phyloP scores from a whole-genome alignment of 2,888 invertebrate genomes.

The Carpatolechia fugitivella region DNA sequence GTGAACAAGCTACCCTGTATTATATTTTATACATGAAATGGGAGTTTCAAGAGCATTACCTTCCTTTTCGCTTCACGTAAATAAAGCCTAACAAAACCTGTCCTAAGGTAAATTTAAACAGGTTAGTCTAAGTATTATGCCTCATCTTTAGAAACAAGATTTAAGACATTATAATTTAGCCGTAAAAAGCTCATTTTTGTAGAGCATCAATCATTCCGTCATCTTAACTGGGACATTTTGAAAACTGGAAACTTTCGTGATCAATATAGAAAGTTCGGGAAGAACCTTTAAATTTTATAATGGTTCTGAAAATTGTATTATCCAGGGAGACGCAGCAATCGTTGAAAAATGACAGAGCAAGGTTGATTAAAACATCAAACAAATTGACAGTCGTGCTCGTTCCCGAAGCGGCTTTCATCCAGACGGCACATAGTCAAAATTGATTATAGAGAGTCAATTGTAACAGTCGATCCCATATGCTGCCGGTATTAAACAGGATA shows the following conservation, averaged over 20 bases:
- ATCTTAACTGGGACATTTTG: slow-evolving; percentile 6
- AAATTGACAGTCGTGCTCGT: background rate
- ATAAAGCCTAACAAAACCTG: background rate
- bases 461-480: slow-evolving; percentile 42
- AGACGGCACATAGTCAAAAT: slow-evolving; percentile 25
- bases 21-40: background rate
- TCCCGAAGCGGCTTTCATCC: background rate
- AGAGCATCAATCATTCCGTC: slow-evolving; percentile 14
- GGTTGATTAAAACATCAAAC: slow-evolving; percentile 11
- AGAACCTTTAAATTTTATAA: slow-evolving; percentile 1
- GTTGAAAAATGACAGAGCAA: slow-evolving; percentile 3
- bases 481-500: slow-evolving; percentile 49
- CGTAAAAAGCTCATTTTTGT: background rate
- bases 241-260: slow-evolving; percentile 9
- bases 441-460: slow-evolving; percentile 44
- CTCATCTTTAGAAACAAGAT: background rate
- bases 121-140: background rate
- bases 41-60: too few species aligned
- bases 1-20: background rate
- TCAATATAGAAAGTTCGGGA: slow-evolving; percentile 3
- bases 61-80: too few species aligned
- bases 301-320: background rate
- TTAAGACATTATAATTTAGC: background rate
- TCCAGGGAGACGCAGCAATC: background rate
- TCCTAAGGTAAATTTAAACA: background rate